These are phyloP conservation scores for Phymorhynchus buccinoides DNA, from an alignment of 1,140 invertebrate genomes.

Conservation along the genomic window DNA sequence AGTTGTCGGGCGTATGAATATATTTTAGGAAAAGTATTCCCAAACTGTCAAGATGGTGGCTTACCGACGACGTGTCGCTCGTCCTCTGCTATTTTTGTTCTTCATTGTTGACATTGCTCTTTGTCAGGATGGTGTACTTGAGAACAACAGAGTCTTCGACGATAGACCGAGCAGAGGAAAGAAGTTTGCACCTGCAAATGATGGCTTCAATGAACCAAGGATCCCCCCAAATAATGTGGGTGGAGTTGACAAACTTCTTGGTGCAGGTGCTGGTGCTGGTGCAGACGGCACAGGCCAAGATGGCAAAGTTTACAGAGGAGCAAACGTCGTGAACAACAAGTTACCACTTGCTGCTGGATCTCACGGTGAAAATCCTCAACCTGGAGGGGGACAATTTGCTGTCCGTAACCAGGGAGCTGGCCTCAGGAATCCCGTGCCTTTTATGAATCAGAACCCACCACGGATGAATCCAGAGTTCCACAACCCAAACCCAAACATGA, in stretches of 20 bases:
- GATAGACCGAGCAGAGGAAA: background rate
- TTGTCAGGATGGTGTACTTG: background rate
- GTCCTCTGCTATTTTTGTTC: conserved; percentile 19
- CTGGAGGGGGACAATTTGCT: background rate
- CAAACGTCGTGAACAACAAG: background rate
- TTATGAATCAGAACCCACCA: no score
- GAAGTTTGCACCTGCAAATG: background rate
- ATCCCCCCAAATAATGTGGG: background rate
- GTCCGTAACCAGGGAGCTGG: background rate
- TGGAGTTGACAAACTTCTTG: background rate
- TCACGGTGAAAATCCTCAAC: background rate
- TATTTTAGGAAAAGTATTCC: background rate
- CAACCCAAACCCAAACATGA: background rate
- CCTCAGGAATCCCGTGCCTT: background rate
- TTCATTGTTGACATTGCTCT: conserved; percentile 24
- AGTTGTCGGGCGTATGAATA: conserved; percentile 9
- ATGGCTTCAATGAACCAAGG: background rate
- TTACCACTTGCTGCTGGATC: background rate
- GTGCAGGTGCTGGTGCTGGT: background rate
- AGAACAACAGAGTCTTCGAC: background rate
- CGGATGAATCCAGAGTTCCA: background rate
- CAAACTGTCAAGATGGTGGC: conserved; percentile 48
- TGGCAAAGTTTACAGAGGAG: background rate
- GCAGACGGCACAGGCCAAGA: background rate
- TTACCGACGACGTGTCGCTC: conserved; percentile 51